Evolutionary conservation across 35 echinoderm and acorn worm genomes (phyloP).

Genomic region (Heliocidaris tuberculata): DNA sequence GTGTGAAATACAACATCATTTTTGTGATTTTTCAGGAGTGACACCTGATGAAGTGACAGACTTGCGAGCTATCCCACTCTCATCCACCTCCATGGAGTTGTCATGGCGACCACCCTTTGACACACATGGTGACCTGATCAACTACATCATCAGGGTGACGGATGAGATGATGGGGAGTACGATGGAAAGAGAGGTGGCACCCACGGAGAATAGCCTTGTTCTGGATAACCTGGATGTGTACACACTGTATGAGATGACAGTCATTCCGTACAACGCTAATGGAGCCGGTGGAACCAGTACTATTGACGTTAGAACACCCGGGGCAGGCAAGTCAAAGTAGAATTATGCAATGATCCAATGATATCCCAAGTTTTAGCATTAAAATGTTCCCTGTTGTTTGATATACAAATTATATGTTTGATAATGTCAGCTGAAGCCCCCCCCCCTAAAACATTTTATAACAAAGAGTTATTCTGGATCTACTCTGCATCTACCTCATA

Average conservation of each 20-base stretch:
- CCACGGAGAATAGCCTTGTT: neutral
- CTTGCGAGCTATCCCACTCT: neutral
- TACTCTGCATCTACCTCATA: neutral
- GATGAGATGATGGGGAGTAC: constrained; percentile 33
- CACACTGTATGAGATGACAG: neutral
- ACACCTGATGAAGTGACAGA: constrained; percentile 24
- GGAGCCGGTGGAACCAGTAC: neutral
- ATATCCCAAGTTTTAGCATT: no score
- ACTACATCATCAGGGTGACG: neutral
- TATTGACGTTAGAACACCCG: constrained; percentile 13
- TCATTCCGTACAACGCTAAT: constrained; percentile 38
- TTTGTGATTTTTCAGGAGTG: neutral
- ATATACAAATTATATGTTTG: no score
- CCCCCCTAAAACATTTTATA: no score
- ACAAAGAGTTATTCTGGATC: neutral
- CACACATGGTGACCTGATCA: constrained; percentile 9
- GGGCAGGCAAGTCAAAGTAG: neutral
- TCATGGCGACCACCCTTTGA: constrained; percentile 47
- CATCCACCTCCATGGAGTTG: constrained; percentile 23
- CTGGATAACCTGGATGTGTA: constrained; percentile 17
- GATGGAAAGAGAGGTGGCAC: constrained; percentile 24
- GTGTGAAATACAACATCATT: neutral
- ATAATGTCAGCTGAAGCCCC: no score
- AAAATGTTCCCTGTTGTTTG: no score
- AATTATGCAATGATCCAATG: no score